phyloP scores from a whole-genome alignment of 1,140 invertebrate species.

The Neuroterus valhalla region DNA sequence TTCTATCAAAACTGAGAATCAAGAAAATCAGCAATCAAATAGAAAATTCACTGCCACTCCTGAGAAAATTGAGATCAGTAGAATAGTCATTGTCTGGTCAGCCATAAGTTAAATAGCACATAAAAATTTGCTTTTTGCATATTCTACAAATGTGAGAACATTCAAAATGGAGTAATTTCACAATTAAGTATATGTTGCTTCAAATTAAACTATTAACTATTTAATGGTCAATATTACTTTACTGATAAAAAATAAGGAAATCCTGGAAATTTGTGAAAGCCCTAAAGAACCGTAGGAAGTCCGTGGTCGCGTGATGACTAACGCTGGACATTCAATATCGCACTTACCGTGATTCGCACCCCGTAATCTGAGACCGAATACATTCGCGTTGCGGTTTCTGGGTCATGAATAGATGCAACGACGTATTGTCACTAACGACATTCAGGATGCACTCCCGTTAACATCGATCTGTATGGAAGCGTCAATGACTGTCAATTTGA shows the following conservation, averaged over 20 bases:
- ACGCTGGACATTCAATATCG: conserved; percentile 55
- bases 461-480: conserved; percentile 1
- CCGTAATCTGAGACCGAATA: conserved; percentile 15
- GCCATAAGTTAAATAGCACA: too few species aligned
- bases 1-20: too few species aligned
- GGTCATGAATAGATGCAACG: conserved; percentile 21
- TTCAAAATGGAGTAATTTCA: too few species aligned
- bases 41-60: too few species aligned
- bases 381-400: conserved; percentile 13
- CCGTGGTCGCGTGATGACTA: conserved; percentile 23
- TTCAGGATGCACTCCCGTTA: not conserved
- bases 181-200: too few species aligned
- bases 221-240: too few species aligned
- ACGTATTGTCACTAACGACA: conserved; percentile 24
- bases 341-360: conserved; percentile 58
- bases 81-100: too few species aligned
- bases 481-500: not conserved
- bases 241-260: not conserved
- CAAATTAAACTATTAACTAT: too few species aligned
- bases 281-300: not conserved
- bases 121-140: too few species aligned
- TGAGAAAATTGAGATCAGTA: too few species aligned
- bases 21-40: too few species aligned
- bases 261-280: not conserved
- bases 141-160: too few species aligned